Evolutionary conservation across 2,797 vertebrate species (phyloP).

Genomic region (Carduelis carduelis): DNA sequence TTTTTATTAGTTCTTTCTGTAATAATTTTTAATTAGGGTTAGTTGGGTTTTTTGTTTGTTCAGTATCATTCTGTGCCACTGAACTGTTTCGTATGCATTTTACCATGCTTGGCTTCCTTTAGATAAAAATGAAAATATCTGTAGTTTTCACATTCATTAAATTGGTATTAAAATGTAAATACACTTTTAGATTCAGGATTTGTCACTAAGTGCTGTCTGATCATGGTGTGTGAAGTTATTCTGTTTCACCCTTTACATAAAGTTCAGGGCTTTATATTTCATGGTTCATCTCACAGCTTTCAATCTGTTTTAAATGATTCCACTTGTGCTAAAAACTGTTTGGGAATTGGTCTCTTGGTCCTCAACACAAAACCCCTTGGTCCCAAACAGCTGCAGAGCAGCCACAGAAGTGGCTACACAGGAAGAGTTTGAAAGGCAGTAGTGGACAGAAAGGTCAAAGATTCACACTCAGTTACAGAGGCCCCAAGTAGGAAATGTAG

Average conservation of each 20-base stretch:
- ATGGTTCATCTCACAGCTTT: neutral
- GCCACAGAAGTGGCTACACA: rapidly evolving
- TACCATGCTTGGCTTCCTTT: neutral
- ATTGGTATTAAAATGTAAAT: neutral
- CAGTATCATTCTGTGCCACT: neutral
- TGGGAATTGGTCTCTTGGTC: neutral
- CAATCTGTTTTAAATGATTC: neutral
- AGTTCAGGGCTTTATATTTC: neutral
- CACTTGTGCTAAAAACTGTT: neutral
- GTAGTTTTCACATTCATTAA: neutral
- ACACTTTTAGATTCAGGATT: neutral
- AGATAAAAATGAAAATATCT: neutral
- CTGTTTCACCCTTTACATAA: neutral
- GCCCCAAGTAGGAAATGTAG: neutral
- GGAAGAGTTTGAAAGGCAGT: neutral
- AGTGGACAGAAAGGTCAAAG: neutral
- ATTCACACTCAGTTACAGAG: neutral
- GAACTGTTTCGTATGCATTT: neutral
- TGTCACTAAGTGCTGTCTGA: neutral
- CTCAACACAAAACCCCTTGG: rapidly evolving
- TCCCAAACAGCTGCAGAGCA: neutral
- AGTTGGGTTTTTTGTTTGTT: rapidly evolving
- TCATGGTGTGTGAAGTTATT: neutral
- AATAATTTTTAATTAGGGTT: neutral
- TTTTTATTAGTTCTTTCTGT: neutral